Evolutionary conservation across 2,888 invertebrate genomes (phyloP).

Genomic region (Eledone cirrhosa): DNA sequence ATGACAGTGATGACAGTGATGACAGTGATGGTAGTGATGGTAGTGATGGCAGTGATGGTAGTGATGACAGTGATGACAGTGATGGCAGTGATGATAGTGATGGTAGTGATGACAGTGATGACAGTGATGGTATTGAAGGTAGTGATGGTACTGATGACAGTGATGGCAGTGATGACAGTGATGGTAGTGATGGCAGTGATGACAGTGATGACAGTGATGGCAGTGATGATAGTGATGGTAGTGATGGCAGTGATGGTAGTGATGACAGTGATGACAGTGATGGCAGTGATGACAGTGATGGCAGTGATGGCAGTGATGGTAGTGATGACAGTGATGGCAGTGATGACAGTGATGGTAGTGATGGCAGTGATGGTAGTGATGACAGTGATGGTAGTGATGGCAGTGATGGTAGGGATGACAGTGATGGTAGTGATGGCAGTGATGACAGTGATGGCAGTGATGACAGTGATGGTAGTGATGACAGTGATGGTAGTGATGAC

Average conservation of each 20-base stretch:
- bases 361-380: conserved; percentile 29
- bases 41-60: conserved; percentile 27
- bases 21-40: conserved; percentile 29
- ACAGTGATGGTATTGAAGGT: no score
- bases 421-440: conserved; percentile 10
- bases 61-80: conserved; percentile 29
- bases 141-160: conserved; percentile 14
- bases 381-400: conserved; percentile 23
- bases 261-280: conserved; percentile 29
- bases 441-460: neutral
- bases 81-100: conserved; percentile 27
- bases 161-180: conserved; percentile 20
- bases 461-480: conserved; percentile 9
- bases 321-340: conserved; percentile 26
- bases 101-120: conserved; percentile 30
- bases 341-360: conserved; percentile 28
- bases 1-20: conserved; percentile 29
- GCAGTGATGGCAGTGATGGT: neutral
- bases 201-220: neutral
- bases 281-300: conserved; percentile 22
- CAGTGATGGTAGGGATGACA: conserved; percentile 18
- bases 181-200: conserved; percentile 11
- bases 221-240: conserved; percentile 15
- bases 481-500: neutral
- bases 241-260: conserved; percentile 31